These are phyloP conservation scores for Micromys minutus DNA, from an alignment of 2,113 vertebrate species.

Conservation along the genomic window DNA sequence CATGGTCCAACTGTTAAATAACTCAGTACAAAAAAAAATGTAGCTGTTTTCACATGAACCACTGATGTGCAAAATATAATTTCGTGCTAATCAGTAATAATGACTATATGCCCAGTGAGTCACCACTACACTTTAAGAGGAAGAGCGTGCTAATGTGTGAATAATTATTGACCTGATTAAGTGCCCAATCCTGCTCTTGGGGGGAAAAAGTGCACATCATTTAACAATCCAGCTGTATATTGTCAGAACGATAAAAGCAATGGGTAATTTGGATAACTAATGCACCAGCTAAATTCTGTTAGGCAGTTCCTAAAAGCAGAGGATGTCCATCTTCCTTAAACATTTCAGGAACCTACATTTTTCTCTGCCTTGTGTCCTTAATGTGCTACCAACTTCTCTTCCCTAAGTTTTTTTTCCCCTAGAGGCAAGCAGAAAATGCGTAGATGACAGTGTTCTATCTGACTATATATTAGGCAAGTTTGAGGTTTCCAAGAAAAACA, in stretches of 20 bases:
- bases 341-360: slow-evolving; percentile 73
- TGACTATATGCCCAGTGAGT: slow-evolving; percentile 82
- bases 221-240: slow-evolving; percentile 79
- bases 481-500: slow-evolving; percentile 48
- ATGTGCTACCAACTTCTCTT: slow-evolving; percentile 45
- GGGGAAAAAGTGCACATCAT: slow-evolving; percentile 73
- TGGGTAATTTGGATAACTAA: slow-evolving; percentile 82
- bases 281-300: slow-evolving; percentile 70
- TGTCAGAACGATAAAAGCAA: slow-evolving; percentile 80
- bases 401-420: neutral
- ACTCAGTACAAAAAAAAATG: slow-evolving; percentile 57
- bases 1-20: slow-evolving; percentile 72
- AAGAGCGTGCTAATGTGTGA: slow-evolving; percentile 81
- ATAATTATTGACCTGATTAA: slow-evolving; percentile 87
- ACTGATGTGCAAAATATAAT: slow-evolving; percentile 77
- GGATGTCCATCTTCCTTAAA: slow-evolving; percentile 80
- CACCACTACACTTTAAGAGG: slow-evolving; percentile 81
- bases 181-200: slow-evolving; percentile 64
- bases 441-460: slow-evolving; percentile 56
- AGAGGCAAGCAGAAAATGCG: slow-evolving; percentile 53
- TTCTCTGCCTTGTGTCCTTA: slow-evolving; percentile 39
- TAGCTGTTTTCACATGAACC: slow-evolving; percentile 75
- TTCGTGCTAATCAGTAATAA: slow-evolving; percentile 82
- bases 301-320: slow-evolving; percentile 72
- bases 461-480: neutral